phyloP scores from a whole-genome alignment of 2,888 invertebrate genomes.

The Synanthedon tipuliformis region DNA sequence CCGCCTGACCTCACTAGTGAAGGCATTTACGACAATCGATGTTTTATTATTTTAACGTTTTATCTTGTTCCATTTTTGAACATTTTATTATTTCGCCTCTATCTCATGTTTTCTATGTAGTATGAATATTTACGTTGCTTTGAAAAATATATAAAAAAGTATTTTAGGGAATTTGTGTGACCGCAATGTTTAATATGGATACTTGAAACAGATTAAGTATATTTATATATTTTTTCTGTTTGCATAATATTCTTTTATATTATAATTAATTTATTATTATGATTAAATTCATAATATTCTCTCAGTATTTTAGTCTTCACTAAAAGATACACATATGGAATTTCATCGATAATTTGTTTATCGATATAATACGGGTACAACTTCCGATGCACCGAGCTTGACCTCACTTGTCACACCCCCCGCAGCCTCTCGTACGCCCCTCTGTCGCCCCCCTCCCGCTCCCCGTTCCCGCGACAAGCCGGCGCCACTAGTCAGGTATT shows the following conservation, averaged over 20 bases:
- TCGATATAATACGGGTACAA: conserved; percentile 11
- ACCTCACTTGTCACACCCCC: conserved; percentile 28
- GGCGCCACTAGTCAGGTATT: conserved; percentile 42
- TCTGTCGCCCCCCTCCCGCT: conserved; percentile 11
- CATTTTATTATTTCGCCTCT: neutral
- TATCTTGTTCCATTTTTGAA: neutral
- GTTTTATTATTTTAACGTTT: neutral
- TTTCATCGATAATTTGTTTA: conserved; percentile 4
- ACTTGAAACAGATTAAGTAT: no score
- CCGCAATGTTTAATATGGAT: no score
- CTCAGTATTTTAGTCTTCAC: no score
- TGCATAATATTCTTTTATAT: no score
- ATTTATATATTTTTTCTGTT: no score
- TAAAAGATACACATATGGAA: no score
- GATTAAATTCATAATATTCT: no score
- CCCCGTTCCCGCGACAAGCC: conserved; percentile 33
- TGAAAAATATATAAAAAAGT: no score
- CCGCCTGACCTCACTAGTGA: conserved; percentile 47
- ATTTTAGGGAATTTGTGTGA: no score
- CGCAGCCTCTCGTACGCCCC: conserved; percentile 7
- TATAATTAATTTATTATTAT: no score
- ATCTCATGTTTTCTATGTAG: no score
- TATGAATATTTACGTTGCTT: no score
- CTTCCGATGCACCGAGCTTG: conserved; percentile 45
- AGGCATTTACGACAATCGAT: conserved; percentile 13